These are phyloP conservation scores for Rhyzopertha dominica DNA, from an alignment of 1,140 invertebrate species.

Conservation along the genomic window DNA sequence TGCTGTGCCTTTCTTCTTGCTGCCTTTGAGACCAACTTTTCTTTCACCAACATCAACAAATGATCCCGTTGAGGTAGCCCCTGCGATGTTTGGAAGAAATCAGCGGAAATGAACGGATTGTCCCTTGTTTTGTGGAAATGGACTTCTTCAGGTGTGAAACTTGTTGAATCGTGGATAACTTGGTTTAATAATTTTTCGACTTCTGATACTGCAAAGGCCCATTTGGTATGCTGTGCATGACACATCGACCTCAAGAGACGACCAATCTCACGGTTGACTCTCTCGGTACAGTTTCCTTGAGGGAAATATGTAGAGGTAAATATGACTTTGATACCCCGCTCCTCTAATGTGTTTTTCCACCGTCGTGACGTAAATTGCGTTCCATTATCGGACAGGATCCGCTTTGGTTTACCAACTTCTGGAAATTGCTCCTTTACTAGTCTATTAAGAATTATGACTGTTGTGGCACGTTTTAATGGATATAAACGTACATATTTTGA, in stretches of 20 bases:
- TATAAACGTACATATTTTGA: background rate
- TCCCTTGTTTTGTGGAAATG: too few species aligned
- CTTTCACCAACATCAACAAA: too few species aligned
- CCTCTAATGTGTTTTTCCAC: background rate
- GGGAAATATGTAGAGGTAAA: slow-evolving; percentile 9
- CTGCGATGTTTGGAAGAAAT: too few species aligned
- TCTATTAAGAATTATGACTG: background rate
- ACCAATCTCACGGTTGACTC: slow-evolving; percentile 10
- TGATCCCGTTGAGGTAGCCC: too few species aligned
- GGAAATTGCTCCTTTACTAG: background rate
- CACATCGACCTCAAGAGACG: slow-evolving; percentile 1
- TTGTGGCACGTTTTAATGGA: background rate
- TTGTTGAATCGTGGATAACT: too few species aligned
- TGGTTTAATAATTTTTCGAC: too few species aligned
- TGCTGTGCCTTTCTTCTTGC: too few species aligned
- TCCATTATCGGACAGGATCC: slow-evolving; percentile 12
- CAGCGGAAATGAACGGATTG: too few species aligned
- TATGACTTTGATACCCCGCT: background rate
- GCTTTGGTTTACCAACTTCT: background rate
- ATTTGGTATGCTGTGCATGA: too few species aligned
- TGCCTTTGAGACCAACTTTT: too few species aligned
- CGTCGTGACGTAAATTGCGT: slow-evolving; percentile 6
- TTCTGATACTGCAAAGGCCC: too few species aligned
- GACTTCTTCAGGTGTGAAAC: too few species aligned
- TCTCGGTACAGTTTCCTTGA: slow-evolving; percentile 4